Conservation (phyloP, 2,888 invertebrate genomes). For the Drosophila conformis region DNA sequence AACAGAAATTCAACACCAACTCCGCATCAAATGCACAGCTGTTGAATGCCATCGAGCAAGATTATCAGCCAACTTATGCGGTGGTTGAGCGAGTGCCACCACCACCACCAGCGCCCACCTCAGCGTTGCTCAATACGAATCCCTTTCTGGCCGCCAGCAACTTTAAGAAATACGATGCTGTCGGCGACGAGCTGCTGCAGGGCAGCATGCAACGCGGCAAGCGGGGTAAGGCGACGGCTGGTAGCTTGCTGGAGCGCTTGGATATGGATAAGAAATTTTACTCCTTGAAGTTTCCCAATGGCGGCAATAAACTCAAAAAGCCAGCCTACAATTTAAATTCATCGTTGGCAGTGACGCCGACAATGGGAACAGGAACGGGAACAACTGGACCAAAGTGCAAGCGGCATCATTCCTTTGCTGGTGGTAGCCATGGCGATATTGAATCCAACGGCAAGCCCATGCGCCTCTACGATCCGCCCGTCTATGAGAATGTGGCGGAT, state of each 20-base stretch:
- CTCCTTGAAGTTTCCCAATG: constrained; percentile 82
- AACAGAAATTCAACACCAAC: constrained; percentile 59
- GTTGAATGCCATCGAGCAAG: constrained; percentile 79
- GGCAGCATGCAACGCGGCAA: constrained; percentile 56
- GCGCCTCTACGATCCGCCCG: constrained; percentile 84
- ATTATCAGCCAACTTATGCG: constrained; percentile 81
- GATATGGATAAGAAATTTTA: constrained; percentile 83
- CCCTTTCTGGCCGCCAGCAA: constrained; percentile 83
- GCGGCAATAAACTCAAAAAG: constrained; percentile 53
- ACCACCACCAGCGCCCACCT: constrained; percentile 48
- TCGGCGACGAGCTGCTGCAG: constrained; percentile 53
- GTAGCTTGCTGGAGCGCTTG: constrained; percentile 62
- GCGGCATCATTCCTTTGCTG: constrained; percentile 85
- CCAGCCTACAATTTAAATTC: constrained; percentile 50
- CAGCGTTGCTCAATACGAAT: constrained; percentile 75
- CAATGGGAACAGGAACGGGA: constrained; percentile 42
- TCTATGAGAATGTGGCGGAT: constrained; percentile 88
- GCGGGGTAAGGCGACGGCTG: constrained; percentile 29
- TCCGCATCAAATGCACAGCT: constrained; percentile 76
- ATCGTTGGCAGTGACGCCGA: constrained; percentile 45
- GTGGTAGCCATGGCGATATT: constrained; percentile 84
- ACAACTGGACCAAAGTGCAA: constrained; percentile 78
- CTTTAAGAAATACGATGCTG: constrained; percentile 81
- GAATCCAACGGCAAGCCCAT: constrained; percentile 74
- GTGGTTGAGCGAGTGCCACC: constrained; percentile 74